Base-by-base conservation (phyloP, 1,140 invertebrate species). In the Eumeta japonica region DNA sequence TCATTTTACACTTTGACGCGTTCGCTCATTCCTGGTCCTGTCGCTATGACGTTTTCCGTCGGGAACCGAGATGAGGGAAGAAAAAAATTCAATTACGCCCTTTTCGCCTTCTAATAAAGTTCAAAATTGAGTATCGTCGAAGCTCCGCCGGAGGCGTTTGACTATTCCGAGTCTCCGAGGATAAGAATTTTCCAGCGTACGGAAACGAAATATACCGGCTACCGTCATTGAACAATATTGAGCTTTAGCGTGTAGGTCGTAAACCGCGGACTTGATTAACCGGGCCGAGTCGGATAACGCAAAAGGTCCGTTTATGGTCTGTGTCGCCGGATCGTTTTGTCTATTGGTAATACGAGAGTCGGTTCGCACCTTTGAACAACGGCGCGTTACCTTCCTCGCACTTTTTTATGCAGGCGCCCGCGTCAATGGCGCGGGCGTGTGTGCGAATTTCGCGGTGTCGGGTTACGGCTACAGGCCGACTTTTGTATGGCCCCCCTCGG, bases 1-100 rank as follows among this genome's bases (percentile, higher is more conserved):
- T 70, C 70, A 70, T 74, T 74, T 74, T 74, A 71, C 70, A 74
- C 70, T 74, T 74, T 74, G 66, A 71, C 70, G 70, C 70, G 62
- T 74, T 71, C 63, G 68, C 66, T 74, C 71, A 66, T 57, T 55
- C 53, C 57, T 68, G 60, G 63, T 65, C 51, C 55, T 68, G 59
- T 62, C 52, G 52, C 58, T 54, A 64, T 73, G 66, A 66, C 62
- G 68, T 71, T 68, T 65, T 54, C 55, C 59, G 54, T 65, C 63
- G 58, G 53, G 62, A 58, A 40, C 46, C 39, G 41, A 58, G 61
- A 51, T 47, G 41, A 58, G 61, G 50, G 45, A 35, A 41, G 49
- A 46, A 27, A 37, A 43, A 27, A n/a, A 41, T 24, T 24, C 33
- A 59, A 57, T 31, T 46, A 51, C 30, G 24, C 33, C 52, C 53